These are phyloP conservation scores for Yponomeuta plumbellus DNA, from an alignment of 2,888 invertebrate genomes.

Conservation along the genomic window DNA sequence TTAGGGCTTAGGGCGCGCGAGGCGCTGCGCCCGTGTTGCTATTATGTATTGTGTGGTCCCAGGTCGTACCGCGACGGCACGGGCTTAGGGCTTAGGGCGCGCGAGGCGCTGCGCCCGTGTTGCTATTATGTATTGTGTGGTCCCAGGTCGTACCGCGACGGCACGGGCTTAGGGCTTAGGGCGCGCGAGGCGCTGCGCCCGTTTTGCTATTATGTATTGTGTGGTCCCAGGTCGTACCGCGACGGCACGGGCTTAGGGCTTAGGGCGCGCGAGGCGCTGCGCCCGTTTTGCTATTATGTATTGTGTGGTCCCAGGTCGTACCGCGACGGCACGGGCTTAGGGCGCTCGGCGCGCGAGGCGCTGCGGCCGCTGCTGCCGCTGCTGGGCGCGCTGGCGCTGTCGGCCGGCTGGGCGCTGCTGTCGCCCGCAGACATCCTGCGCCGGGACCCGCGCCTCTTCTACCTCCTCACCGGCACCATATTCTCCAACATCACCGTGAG, in stretches of 20 bases:
- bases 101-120: no score
- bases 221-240: conserved; percentile 85
- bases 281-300: background rate
- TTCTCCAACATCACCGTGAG: conserved; percentile 99
- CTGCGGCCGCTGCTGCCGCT: conserved; percentile 91
- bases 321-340: conserved; percentile 89
- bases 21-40: no score
- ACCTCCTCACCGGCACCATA: conserved; percentile 93
- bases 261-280: no score
- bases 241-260: conserved; percentile 91
- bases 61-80: no score
- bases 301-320: conserved; percentile 82
- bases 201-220: background rate
- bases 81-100: no score
- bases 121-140: no score
- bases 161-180: no score
- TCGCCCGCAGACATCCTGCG: conserved; percentile 90
- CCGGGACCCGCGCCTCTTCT: conserved; percentile 90
- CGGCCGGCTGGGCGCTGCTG: conserved; percentile 86
- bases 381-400: conserved; percentile 79
- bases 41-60: no score
- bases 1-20: no score
- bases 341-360: conserved; percentile 88
- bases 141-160: conserved; percentile 89
- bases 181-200: background rate